Conservation (phyloP, 1,140 invertebrate genomes). For the Mycetomoellerius zeteki region DNA sequence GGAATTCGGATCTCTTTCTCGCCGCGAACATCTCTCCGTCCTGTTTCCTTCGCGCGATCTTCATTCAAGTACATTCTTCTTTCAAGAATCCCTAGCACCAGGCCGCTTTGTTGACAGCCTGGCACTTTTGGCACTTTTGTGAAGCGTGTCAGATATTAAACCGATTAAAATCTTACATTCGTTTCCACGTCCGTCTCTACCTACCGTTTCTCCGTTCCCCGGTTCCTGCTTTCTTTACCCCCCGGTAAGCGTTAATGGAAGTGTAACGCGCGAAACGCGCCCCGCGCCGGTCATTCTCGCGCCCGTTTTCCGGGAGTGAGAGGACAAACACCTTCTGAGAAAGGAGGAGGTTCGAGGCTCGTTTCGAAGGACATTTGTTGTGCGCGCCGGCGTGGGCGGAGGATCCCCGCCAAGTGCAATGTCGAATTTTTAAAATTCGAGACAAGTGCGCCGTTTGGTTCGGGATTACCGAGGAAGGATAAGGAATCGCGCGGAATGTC, state of each 20-base stretch:
- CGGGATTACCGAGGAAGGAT: background rate
- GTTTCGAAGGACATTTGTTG: slow-evolving; percentile 35
- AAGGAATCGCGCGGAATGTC: slow-evolving; percentile 19
- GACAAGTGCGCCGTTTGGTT: slow-evolving; percentile 38
- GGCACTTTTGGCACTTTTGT: background rate
- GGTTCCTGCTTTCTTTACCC: too few species aligned
- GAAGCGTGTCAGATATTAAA: slow-evolving; percentile 18
- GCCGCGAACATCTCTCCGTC: slow-evolving; percentile 47
- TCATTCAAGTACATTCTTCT: background rate
- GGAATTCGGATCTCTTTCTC: slow-evolving; percentile 9
- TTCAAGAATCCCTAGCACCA: background rate
- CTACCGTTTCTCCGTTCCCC: background rate
- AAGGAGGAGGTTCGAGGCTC: background rate
- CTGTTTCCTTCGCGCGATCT: slow-evolving; percentile 16
- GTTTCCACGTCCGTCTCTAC: background rate
- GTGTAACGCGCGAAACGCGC: slow-evolving; percentile 7
- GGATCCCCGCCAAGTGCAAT: slow-evolving; percentile 40
- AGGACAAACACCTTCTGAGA: background rate
- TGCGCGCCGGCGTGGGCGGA: slow-evolving; percentile 11
- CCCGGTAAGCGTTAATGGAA: slow-evolving; percentile 48
- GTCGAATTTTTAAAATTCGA: slow-evolving; percentile 11
- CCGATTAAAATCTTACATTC: background rate
- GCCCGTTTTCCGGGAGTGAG: slow-evolving; percentile 4
- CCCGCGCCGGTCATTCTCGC: too few species aligned
- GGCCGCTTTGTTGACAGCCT: too few species aligned